phyloP scores from a whole-genome alignment of 2,113 vertebrate genomes.

The Gopherus flavomarginatus region DNA sequence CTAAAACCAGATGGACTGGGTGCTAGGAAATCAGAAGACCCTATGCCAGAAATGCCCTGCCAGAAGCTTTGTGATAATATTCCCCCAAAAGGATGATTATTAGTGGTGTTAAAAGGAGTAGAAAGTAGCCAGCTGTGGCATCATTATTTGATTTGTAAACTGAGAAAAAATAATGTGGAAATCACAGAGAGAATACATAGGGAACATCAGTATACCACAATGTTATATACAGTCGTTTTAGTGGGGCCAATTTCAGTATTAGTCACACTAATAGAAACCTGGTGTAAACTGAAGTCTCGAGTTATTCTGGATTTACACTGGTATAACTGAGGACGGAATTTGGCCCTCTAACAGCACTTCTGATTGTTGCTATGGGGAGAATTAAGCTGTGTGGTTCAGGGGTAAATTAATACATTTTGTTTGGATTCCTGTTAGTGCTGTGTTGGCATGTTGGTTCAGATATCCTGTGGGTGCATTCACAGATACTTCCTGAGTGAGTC shows the following conservation, averaged over 20 bases:
- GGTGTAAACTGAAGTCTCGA: neutral
- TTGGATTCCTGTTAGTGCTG: neutral
- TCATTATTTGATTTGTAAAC: rapidly evolving
- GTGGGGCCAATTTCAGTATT: neutral
- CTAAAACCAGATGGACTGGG: neutral
- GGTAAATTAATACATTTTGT: neutral
- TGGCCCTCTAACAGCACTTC: neutral
- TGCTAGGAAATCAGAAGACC: neutral
- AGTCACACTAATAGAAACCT: neutral
- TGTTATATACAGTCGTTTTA: neutral
- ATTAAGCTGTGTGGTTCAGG: neutral
- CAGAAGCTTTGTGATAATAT: neutral
- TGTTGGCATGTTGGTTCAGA: neutral
- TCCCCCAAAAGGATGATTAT: neutral
- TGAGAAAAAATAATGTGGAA: neutral
- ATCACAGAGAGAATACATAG: neutral
- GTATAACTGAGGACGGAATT: neutral
- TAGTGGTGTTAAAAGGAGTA: neutral
- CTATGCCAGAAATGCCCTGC: neutral
- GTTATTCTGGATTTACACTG: neutral
- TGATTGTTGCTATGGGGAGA: neutral
- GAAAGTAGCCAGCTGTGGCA: neutral
- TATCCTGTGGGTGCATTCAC: neutral
- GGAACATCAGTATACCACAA: neutral
- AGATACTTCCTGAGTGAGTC: neutral